phyloP scores from a whole-genome alignment of 1,140 invertebrate species.

The Drosophila persimilis region DNA sequence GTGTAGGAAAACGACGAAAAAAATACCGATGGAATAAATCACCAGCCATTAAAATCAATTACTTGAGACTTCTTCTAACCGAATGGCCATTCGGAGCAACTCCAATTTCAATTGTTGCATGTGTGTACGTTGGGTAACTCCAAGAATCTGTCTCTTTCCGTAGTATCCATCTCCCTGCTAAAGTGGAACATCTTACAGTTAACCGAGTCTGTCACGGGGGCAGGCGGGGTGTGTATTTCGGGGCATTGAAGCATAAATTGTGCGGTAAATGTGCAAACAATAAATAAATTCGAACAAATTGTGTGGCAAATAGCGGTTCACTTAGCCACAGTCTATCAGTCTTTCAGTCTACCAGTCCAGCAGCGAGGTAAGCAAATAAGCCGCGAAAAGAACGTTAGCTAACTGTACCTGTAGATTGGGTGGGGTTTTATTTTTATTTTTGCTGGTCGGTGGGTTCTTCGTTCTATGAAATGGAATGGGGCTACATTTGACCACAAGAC shows the following conservation, averaged over 20 bases:
- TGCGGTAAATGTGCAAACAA: slow-evolving; percentile 66
- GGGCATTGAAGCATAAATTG: slow-evolving; percentile 52
- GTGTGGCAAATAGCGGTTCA: slow-evolving; percentile 68
- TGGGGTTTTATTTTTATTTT: background rate
- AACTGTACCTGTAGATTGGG: slow-evolving; percentile 19
- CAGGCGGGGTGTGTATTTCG: slow-evolving; percentile 20
- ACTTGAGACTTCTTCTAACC: slow-evolving; percentile 45
- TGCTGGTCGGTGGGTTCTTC: too few species aligned
- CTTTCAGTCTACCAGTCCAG: background rate
- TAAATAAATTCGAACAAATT: slow-evolving; percentile 72
- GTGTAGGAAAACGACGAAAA: background rate
- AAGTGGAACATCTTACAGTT: slow-evolving; percentile 71
- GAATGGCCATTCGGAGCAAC: slow-evolving; percentile 26
- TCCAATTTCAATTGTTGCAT: slow-evolving; percentile 32
- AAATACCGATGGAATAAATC: slow-evolving; percentile 24
- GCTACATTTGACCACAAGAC: too few species aligned
- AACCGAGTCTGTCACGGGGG: slow-evolving; percentile 7
- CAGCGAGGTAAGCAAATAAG: slow-evolving; percentile 55
- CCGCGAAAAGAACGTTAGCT: slow-evolving; percentile 23
- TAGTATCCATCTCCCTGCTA: slow-evolving; percentile 14
- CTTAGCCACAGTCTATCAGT: too few species aligned
- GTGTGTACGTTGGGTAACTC: slow-evolving; percentile 23
- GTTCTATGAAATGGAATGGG: too few species aligned
- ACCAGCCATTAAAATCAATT: slow-evolving; percentile 70
- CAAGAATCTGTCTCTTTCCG: slow-evolving; percentile 6